phyloP scores from a whole-genome alignment of 1,140 invertebrate genomes.

The Leptinotarsa defecta region DNA sequence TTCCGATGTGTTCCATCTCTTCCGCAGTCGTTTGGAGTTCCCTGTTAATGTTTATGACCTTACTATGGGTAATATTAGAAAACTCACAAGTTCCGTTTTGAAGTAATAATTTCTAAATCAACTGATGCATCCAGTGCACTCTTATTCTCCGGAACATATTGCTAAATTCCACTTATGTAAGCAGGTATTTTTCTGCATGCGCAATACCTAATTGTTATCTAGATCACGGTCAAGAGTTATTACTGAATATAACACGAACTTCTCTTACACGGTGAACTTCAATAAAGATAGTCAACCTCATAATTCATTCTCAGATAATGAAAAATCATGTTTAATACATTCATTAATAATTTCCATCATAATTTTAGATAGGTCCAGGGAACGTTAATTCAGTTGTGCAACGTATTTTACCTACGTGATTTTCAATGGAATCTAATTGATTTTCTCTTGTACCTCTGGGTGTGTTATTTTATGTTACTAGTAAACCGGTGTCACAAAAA shows the following conservation, averaged over 20 bases:
- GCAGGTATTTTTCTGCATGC: background rate
- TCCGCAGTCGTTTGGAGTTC: background rate
- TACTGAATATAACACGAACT: background rate
- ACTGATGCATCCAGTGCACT: background rate
- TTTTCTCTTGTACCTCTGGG: too few relatives aligned
- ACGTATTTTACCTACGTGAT: too few relatives aligned
- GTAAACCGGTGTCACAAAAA: too few relatives aligned
- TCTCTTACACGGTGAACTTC: background rate
- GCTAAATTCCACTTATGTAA: background rate
- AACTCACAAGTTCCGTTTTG: background rate
- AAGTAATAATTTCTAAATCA: constrained; percentile 7
- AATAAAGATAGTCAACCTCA: background rate
- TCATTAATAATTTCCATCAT: background rate
- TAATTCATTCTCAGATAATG: too few relatives aligned
- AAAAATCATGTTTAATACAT: background rate
- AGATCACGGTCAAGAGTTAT: constrained; percentile 17
- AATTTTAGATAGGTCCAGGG: background rate
- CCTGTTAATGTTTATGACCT: background rate
- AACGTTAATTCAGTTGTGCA: background rate
- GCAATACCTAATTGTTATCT: constrained; percentile 7
- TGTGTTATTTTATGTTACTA: too few relatives aligned
- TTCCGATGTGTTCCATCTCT: background rate
- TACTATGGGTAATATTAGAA: background rate
- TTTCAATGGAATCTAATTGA: too few relatives aligned
- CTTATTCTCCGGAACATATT: background rate